These are phyloP conservation scores for Hydrolagus affinis DNA, from an alignment of 2,113 vertebrate genomes.

Conservation along the genomic window DNA sequence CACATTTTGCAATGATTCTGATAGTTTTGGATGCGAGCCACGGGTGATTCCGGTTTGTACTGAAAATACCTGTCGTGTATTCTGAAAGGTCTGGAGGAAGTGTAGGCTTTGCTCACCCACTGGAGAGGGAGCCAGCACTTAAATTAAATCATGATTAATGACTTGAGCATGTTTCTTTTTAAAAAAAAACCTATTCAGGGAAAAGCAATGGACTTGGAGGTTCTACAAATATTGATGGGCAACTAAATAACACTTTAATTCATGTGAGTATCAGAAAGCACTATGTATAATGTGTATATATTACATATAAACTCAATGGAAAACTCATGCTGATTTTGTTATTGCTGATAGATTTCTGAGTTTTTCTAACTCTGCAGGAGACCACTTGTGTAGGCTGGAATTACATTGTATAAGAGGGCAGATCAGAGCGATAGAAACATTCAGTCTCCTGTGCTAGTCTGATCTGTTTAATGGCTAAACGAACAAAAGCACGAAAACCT, in stretches of 20 bases:
- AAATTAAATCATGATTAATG: too few species aligned
- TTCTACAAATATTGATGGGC: neutral
- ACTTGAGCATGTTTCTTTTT: too few species aligned
- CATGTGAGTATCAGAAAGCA: neutral
- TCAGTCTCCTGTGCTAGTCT: neutral
- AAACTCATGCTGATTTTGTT: neutral
- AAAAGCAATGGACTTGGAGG: too few species aligned
- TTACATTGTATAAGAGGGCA: neutral
- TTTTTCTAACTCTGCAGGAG: neutral
- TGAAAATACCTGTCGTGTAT: too few species aligned
- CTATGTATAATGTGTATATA: neutral
- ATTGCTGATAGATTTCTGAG: neutral
- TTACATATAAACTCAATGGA: neutral
- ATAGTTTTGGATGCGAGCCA: too few species aligned
- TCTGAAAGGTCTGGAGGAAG: too few species aligned
- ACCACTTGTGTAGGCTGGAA: neutral
- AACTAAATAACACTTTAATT: neutral
- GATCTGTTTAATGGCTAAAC: neutral
- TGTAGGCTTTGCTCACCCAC: too few species aligned
- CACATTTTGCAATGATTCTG: too few species aligned
- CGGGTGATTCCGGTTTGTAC: too few species aligned
- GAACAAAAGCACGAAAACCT: neutral
- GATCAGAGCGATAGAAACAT: neutral
- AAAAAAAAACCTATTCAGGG: too few species aligned
- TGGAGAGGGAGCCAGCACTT: too few species aligned